phyloP scores from a whole-genome alignment of 2,113 vertebrate species.

The Sterna hirundo region DNA sequence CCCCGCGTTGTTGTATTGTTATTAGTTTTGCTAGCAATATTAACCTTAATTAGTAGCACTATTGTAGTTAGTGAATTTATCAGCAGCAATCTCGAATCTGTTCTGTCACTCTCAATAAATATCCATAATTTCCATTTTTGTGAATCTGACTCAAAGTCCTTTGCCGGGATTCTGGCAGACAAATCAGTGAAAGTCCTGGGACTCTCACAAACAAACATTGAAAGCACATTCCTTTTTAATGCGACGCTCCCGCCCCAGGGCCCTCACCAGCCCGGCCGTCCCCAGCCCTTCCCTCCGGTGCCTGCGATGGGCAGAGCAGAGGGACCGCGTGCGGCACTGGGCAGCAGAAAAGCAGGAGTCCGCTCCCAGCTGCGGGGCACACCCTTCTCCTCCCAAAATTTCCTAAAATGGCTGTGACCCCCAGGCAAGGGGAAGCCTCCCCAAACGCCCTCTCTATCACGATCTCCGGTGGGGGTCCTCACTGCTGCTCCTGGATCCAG shows the following conservation, averaged over 20 bases:
- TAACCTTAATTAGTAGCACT: not conserved
- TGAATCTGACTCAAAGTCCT: not conserved
- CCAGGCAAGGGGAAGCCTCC: not conserved
- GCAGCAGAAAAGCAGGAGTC: not conserved
- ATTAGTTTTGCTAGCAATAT: not conserved
- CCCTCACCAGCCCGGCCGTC: accelerated
- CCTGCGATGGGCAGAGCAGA: not conserved
- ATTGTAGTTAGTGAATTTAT: not conserved
- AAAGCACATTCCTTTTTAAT: not conserved
- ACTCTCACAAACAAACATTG: not conserved
- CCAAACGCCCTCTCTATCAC: accelerated
- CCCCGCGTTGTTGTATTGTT: not conserved
- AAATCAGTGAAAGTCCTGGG: not conserved
- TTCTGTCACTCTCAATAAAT: not conserved
- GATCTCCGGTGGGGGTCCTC: not conserved
- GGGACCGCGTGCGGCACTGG: accelerated
- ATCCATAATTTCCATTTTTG: not conserved
- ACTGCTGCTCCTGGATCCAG: too few relatives aligned
- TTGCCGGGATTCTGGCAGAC: not conserved
- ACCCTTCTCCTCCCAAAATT: too few relatives aligned
- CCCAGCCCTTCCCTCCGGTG: not conserved
- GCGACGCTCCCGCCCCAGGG: too few relatives aligned
- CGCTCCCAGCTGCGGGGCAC: not conserved
- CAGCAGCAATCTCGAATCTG: not conserved
- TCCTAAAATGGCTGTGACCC: not conserved